Conservation (phyloP, 2,797 vertebrate species). For the Oreonectes daqikongensis region DNA sequence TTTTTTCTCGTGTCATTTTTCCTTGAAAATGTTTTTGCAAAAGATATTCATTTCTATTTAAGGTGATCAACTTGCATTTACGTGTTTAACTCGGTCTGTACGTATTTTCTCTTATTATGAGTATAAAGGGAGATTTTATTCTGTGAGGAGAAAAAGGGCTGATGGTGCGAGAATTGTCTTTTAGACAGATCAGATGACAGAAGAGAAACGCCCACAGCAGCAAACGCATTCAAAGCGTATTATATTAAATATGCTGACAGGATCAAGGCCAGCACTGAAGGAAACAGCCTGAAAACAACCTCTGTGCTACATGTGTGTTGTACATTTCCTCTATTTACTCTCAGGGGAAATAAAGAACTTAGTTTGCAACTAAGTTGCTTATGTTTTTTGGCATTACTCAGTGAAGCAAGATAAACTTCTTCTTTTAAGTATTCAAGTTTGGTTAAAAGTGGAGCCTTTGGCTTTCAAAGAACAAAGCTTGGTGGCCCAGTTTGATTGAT, state of each 20-base stretch:
- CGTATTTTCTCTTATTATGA: not conserved
- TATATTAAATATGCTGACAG: constrained; percentile 25
- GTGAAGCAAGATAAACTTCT: not conserved
- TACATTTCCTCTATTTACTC: not conserved
- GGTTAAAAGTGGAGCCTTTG: not conserved
- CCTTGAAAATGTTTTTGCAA: not conserved
- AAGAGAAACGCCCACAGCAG: constrained; percentile 38
- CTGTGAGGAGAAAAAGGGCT: constrained; percentile 34
- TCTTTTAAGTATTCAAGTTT: not conserved
- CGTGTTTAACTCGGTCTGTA: not conserved
- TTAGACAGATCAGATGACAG: constrained; percentile 37
- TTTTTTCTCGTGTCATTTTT: not conserved
- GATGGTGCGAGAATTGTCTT: constrained; percentile 33
- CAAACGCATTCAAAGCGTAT: constrained; percentile 17
- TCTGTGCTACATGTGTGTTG: constrained; percentile 2
- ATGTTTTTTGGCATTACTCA: not conserved
- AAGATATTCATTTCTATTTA: too few species aligned
- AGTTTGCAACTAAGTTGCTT: not conserved
- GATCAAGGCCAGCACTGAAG: constrained; percentile 1
- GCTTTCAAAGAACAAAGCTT: not conserved
- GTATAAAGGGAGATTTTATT: constrained; percentile 6
- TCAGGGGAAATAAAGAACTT: not conserved
- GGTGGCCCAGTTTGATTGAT: not conserved
- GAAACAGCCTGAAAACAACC: not conserved
- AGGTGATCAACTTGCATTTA: not conserved